These are phyloP conservation scores for Columba guinea DNA, from an alignment of 2,797 vertebrate genomes.

Conservation along the genomic window DNA sequence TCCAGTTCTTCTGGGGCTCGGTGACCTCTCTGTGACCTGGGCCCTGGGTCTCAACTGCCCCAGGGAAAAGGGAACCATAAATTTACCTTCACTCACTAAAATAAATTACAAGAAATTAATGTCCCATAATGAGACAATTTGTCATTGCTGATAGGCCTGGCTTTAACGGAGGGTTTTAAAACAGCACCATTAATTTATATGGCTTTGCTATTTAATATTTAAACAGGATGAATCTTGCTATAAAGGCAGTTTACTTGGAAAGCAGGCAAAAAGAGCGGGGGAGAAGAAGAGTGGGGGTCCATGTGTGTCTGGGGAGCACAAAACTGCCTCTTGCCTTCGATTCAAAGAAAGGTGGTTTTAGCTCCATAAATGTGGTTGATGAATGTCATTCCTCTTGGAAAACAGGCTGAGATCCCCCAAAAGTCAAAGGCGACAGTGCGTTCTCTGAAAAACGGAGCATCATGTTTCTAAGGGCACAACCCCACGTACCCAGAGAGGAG, in stretches of 20 bases:
- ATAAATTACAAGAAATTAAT: conserved; percentile 65
- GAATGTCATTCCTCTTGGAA: neutral
- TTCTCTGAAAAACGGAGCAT: neutral
- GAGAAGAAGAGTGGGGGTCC: neutral
- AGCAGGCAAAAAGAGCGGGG: neutral
- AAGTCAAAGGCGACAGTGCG: neutral
- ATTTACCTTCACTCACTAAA: conserved; percentile 48
- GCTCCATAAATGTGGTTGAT: neutral
- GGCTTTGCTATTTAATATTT: conserved; percentile 58
- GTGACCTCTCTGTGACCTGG: conserved; percentile 38
- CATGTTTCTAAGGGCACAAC: neutral
- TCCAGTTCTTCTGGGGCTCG: neutral
- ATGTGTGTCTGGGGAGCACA: neutral
- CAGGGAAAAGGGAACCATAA: conserved; percentile 9
- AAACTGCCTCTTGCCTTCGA: neutral
- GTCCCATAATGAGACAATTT: conserved; percentile 58
- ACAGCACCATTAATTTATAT: conserved; percentile 60
- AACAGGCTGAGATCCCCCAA: neutral
- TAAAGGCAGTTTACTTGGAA: conserved; percentile 7
- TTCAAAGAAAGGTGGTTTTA: neutral
- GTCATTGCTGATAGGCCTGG: conserved; percentile 32
- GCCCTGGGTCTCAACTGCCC: neutral
- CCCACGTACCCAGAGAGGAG: neutral
- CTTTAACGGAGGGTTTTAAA: conserved; percentile 42
- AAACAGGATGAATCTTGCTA: conserved; percentile 22